A percentile compares a stretch with the other conserved stretches of the same genome.
phyloP scores from a whole-genome alignment of 2,888 invertebrate genomes.

The Stictocephala bisonia region DNA sequence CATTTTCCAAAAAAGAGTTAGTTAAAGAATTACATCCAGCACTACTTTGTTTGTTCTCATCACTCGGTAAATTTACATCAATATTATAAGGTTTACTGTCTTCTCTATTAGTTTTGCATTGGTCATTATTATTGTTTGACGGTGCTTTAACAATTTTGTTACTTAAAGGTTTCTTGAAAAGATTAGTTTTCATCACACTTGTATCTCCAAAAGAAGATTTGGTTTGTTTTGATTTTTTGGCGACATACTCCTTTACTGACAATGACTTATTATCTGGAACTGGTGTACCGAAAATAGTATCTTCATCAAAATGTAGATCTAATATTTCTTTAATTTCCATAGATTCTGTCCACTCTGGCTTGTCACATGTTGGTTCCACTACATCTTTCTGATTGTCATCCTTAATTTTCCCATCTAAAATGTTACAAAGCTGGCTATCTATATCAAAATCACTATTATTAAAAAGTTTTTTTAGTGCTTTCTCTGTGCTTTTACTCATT shows the following conservation, averaged over 20 bases:
- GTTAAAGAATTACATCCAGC: constrained; percentile 5
- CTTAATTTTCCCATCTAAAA: neutral
- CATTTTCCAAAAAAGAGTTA: neutral
- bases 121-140: too few species aligned
- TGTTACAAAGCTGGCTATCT: constrained; percentile 8
- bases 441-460: constrained; percentile 11
- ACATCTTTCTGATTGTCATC: neutral
- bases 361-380: neutral
- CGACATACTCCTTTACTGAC: neutral
- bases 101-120: too few species aligned
- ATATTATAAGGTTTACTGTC: too few species aligned
- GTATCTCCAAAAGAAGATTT: too few species aligned
- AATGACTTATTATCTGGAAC: constrained; percentile 11
- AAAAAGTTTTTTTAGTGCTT: neutral
- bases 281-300: constrained; percentile 35
- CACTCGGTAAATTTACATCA: too few species aligned
- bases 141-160: too few species aligned
- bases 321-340: constrained; percentile 24
- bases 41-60: too few species aligned
- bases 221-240: neutral
- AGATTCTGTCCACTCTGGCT: constrained; percentile 12
- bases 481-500: too few species aligned
- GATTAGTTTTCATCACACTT: too few species aligned
- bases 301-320: constrained; percentile 37
- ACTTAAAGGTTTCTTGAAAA: too few species aligned